These are phyloP conservation scores for Acridotheres tristis DNA, from an alignment of 2,797 vertebrate genomes.

Conservation along the genomic window DNA sequence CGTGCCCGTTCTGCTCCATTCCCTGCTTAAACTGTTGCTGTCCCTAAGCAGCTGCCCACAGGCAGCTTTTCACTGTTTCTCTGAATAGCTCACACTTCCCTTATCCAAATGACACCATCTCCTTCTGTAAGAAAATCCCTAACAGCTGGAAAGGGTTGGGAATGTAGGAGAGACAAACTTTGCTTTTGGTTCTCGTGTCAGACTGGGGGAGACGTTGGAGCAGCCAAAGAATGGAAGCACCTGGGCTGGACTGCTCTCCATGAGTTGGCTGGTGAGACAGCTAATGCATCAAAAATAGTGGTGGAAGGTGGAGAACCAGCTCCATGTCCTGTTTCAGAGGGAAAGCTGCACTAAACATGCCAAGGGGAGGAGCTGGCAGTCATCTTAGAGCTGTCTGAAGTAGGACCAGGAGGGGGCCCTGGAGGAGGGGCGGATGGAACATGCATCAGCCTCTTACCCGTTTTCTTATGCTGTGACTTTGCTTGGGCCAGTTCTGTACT, in stretches of 20 bases:
- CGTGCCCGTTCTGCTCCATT: fast-evolving
- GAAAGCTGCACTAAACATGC: not conserved
- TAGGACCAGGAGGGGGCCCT: not conserved
- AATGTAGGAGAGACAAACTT: not conserved
- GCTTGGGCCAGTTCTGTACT: not conserved
- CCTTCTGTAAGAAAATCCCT: not conserved
- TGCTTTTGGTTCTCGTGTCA: not conserved
- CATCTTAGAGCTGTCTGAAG: not conserved
- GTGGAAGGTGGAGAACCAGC: not conserved
- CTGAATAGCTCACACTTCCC: not conserved
- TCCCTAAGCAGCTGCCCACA: not conserved
- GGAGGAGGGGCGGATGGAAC: not conserved
- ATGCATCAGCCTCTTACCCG: fast-evolving
- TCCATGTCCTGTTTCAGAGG: not conserved
- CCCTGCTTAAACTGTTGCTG: not conserved
- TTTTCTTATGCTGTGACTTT: not conserved
- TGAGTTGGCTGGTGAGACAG: not conserved
- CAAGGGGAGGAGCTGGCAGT: not conserved
- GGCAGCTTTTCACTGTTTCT: not conserved
- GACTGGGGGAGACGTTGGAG: not conserved
- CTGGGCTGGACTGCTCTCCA: not conserved
- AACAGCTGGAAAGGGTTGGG: not conserved
- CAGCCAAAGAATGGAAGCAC: not conserved
- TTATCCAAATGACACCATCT: not conserved
- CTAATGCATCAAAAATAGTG: not conserved